phyloP scores from a whole-genome alignment of 2,797 vertebrate species.

The Distichodus sexfasciatus region DNA sequence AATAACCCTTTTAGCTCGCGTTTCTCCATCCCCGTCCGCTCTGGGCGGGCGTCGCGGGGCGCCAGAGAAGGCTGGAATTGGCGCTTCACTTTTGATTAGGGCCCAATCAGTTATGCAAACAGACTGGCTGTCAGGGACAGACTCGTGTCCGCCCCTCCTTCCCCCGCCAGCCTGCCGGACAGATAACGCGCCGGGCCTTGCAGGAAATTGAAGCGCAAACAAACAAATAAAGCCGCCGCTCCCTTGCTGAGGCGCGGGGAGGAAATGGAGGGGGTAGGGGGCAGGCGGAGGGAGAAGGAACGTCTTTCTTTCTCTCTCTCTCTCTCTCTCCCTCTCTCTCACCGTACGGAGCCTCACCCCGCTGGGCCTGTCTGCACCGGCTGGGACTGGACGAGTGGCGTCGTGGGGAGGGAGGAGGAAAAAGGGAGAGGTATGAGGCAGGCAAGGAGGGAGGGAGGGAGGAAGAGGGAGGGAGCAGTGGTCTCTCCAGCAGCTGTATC shows the following conservation, averaged over 20 bases:
- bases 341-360: neutral
- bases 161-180: slow-evolving; percentile 24
- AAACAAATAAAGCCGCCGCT: slow-evolving; percentile 49
- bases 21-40: slow-evolving; percentile 37
- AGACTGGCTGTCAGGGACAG: slow-evolving; percentile 41
- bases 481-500: slow-evolving; percentile 46
- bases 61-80: slow-evolving; percentile 51
- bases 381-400: neutral
- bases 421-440: too few relatives aligned
- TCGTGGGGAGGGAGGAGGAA: slow-evolving; percentile 3
- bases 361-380: slow-evolving; percentile 19
- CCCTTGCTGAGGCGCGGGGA: slow-evolving; percentile 10
- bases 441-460: neutral
- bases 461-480: slow-evolving; percentile 8
- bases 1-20: slow-evolving; percentile 47
- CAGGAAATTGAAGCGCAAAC: slow-evolving; percentile 54
- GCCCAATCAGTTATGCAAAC: slow-evolving; percentile 61
- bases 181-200: slow-evolving; percentile 41
- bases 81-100: slow-evolving; percentile 63
- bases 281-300: neutral
- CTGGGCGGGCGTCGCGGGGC: slow-evolving; percentile 18
- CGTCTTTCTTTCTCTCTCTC: too few relatives aligned
- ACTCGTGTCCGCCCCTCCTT: slow-evolving; percentile 11
- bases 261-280: slow-evolving; percentile 2
- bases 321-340: too few relatives aligned